Conservation (phyloP, 2,888 invertebrate species). For the Cartodere bifasciata region DNA sequence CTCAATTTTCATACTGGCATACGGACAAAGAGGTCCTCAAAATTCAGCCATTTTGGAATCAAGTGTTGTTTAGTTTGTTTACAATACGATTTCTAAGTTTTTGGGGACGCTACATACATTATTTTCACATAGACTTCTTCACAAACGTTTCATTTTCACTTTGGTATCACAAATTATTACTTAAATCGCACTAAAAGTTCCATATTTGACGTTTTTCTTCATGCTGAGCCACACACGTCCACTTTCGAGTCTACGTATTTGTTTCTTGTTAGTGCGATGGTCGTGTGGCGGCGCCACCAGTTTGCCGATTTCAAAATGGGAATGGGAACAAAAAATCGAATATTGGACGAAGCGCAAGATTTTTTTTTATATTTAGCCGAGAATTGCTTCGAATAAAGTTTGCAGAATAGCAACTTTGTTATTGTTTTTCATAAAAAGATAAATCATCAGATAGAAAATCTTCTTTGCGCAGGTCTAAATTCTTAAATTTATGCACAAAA, state of each 20-base stretch:
- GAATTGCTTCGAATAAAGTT: too few species aligned
- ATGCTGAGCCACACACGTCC: slow-evolving; percentile 30
- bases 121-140: slow-evolving; percentile 20
- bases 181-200: slow-evolving; percentile 25
- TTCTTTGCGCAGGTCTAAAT: too few species aligned
- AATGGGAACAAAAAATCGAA: too few species aligned
- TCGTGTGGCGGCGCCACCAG: slow-evolving; percentile 17
- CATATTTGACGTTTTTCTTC: slow-evolving; percentile 30
- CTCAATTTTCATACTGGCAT: slow-evolving; percentile 57
- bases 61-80: slow-evolving; percentile 23
- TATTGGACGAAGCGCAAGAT: too few species aligned
- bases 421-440: too few species aligned
- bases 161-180: slow-evolving; percentile 19
- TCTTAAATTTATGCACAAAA: too few species aligned
- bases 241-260: slow-evolving; percentile 30
- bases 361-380: too few species aligned
- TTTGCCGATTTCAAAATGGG: too few species aligned
- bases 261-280: slow-evolving; percentile 15
- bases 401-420: too few species aligned
- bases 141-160: slow-evolving; percentile 21
- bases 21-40: slow-evolving; percentile 57
- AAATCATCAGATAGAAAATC: too few species aligned
- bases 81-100: slow-evolving; percentile 16
- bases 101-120: slow-evolving; percentile 13
- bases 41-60: slow-evolving; percentile 56